Percentiles rank a stretch among this genome's conserved stretches.
These are phyloP conservation scores for Rhopilema esculentum DNA, from an alignment of 30 jellyfish, hydroid and myxozoan genomes.

Conservation along the genomic window DNA sequence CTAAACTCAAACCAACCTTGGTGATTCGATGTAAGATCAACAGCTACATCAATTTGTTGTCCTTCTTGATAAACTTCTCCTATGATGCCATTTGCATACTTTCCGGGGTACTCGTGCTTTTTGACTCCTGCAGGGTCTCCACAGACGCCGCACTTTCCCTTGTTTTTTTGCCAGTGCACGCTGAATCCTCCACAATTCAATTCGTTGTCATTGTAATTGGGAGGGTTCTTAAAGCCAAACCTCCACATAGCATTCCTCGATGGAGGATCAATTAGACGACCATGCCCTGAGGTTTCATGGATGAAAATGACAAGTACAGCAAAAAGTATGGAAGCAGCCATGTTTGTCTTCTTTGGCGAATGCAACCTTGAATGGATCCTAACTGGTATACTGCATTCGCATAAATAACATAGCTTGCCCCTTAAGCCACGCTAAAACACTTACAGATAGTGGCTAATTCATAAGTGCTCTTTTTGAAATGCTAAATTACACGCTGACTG, in stretches of 20 bases:
- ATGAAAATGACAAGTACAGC: neutral
- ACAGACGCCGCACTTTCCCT: constrained; percentile 93
- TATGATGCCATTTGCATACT: constrained; percentile 79
- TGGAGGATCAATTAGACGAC: constrained; percentile 78
- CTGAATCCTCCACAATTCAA: constrained; percentile 88
- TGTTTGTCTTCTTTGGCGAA: neutral
- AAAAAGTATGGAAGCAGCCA: neutral
- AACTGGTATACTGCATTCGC: neutral
- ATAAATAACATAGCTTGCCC: neutral
- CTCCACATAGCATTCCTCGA: constrained; percentile 94
- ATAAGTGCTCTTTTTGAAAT: neutral
- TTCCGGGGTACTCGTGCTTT: constrained; percentile 78
- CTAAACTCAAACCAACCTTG: constrained; percentile 85
- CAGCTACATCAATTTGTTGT: constrained; percentile 75
- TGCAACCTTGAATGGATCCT: neutral
- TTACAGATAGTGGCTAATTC: neutral
- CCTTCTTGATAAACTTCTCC: constrained; percentile 81
- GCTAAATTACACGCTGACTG: neutral
- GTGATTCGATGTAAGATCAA: constrained; percentile 79
- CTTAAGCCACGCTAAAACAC: neutral
- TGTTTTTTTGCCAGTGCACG: constrained; percentile 65
- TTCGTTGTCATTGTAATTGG: constrained; percentile 85
- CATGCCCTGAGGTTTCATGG: constrained; percentile 68
- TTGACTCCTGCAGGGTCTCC: constrained; percentile 84
- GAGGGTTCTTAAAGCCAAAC: constrained; percentile 79